A percentile compares a stretch with the other conserved stretches of the same genome.
Conservation (phyloP, 2,113 vertebrate species). For the Bubo scandiacus region DNA sequence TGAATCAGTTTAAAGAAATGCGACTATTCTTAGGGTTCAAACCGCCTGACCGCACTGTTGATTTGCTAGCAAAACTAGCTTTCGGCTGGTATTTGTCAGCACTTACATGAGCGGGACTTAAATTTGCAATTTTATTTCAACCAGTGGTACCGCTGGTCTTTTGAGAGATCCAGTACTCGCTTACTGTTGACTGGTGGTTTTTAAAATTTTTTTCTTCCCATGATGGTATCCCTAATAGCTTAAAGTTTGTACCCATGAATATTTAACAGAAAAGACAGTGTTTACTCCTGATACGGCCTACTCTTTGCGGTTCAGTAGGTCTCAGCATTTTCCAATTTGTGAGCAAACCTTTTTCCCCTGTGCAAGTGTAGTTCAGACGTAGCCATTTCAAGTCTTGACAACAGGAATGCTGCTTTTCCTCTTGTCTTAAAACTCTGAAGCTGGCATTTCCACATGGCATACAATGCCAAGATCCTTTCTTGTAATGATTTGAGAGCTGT, state of each 20-base stretch:
- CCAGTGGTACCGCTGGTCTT: accelerated
- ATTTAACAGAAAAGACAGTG: accelerated
- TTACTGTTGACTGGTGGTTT: too few relatives aligned
- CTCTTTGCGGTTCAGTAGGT: not conserved
- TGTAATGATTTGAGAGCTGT: accelerated
- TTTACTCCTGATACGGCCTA: accelerated
- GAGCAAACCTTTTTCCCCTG: accelerated
- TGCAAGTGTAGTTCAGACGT: accelerated
- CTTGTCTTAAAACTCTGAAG: not conserved
- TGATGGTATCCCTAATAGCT: too few relatives aligned
- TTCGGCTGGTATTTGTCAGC: not conserved
- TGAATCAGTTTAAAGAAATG: accelerated
- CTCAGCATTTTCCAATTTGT: accelerated
- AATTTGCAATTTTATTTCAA: not conserved
- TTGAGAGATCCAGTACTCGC: accelerated
- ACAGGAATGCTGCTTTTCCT: not conserved
- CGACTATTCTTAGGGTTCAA: accelerated
- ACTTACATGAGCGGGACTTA: not conserved
- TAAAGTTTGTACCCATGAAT: accelerated
- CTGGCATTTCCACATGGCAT: accelerated
- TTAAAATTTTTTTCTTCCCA: too few relatives aligned
- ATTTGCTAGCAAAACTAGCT: accelerated
- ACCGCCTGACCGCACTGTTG: not conserved
- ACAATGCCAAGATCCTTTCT: accelerated
- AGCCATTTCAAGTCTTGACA: too few relatives aligned